Evolutionary conservation across 2,888 invertebrate genomes (phyloP).

Genomic region (Serripes groenlandicus): DNA sequence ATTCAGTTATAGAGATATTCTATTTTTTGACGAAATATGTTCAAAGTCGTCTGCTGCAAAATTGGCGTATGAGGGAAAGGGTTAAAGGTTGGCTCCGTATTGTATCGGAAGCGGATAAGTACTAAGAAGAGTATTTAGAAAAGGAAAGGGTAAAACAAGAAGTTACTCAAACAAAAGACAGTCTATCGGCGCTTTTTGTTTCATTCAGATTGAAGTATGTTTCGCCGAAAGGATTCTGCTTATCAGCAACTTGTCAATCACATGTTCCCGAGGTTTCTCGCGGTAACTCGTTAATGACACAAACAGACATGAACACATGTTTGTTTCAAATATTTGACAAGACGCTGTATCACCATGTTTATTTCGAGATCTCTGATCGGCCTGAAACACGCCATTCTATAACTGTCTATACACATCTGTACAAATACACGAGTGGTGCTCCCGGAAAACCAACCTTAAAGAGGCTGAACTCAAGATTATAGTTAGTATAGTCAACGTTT

Average conservation of each 20-base stretch:
- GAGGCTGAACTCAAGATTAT: no score
- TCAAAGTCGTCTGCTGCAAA: no score
- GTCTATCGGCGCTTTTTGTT: not conserved
- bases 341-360: slow-evolving; percentile 3
- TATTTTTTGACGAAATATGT: no score
- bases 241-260: slow-evolving; percentile 64
- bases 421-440: not conserved
- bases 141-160: no score
- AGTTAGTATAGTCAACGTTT: no score
- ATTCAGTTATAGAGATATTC: no score
- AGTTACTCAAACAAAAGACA: not conserved
- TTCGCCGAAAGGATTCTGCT: slow-evolving; percentile 16
- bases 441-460: no score
- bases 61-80: no score
- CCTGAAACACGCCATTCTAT: not conserved
- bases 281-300: slow-evolving; percentile 54
- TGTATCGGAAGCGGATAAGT: no score
- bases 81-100: no score
- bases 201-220: not conserved
- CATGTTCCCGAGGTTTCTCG: slow-evolving; percentile 45
- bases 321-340: slow-evolving; percentile 42
- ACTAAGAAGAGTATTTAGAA: no score
- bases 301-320: slow-evolving; percentile 62
- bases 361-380: not conserved
- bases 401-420: not conserved